A percentile compares a stretch with the other conserved stretches of the same genome.
Evolutionary conservation across 1,140 invertebrate species (phyloP).

Genomic region (Diuraphis noxia): DNA sequence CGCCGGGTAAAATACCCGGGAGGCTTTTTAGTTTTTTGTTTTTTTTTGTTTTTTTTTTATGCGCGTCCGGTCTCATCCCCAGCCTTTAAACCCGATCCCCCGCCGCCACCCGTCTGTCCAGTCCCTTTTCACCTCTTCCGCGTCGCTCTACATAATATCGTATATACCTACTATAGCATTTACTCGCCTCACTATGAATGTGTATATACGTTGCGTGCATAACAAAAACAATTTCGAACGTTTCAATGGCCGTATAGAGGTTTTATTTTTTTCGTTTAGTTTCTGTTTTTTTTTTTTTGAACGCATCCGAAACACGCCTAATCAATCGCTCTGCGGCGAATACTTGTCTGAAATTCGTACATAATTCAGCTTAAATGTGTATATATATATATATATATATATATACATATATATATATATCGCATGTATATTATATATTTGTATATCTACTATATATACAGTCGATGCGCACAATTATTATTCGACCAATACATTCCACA

Average conservation of each 20-base stretch:
- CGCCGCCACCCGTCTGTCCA: background rate
- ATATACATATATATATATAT: too few species aligned
- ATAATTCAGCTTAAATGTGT: background rate
- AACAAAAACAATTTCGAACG: constrained; percentile 42
- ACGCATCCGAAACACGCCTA: constrained; percentile 26
- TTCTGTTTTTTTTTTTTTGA: constrained; percentile 1
- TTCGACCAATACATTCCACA: background rate
- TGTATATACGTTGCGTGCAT: background rate
- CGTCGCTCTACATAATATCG: background rate
- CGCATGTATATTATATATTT: too few species aligned
- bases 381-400: background rate
- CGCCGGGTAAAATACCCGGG: constrained; percentile 44
- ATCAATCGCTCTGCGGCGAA: constrained; percentile 17
- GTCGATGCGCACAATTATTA: background rate
- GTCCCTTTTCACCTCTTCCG: constrained; percentile 22
- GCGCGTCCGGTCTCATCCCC: constrained; percentile 36
- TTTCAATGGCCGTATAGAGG: constrained; percentile 31
- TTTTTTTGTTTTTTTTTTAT: background rate
- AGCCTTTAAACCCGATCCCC: constrained; percentile 27
- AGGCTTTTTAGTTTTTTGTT: constrained; percentile 33
- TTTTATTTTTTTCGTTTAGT: background rate
- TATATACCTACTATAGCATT: background rate
- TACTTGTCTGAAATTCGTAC: background rate
- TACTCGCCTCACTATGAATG: background rate
- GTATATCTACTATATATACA: background rate